Conservation (phyloP, 2,113 vertebrate species). For the Theropithecus gelada region DNA sequence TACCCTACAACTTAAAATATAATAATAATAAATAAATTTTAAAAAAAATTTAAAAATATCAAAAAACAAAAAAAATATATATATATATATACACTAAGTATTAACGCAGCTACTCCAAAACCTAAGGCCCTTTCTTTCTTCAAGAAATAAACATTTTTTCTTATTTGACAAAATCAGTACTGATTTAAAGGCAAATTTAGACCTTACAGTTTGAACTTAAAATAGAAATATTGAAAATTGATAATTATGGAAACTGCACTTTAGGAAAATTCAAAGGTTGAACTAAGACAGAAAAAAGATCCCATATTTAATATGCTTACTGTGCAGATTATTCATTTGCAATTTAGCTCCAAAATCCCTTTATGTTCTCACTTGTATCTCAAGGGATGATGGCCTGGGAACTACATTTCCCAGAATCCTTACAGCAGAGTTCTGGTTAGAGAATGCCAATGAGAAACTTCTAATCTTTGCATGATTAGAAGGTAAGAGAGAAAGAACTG, state of each 20-base stretch:
- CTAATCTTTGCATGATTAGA: neutral
- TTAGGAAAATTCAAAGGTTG: conserved; percentile 18
- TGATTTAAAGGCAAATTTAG: neutral
- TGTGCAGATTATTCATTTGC: neutral
- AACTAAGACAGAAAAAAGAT: neutral
- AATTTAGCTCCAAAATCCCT: neutral
- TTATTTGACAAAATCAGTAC: conserved; percentile 13
- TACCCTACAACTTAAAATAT: too few species aligned
- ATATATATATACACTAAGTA: neutral
- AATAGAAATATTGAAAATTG: neutral
- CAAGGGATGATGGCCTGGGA: neutral
- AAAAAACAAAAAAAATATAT: too few species aligned
- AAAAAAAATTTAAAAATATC: too few species aligned
- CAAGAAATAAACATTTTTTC: neutral
- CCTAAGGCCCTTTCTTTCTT: conserved; percentile 27
- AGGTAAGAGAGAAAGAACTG: neutral
- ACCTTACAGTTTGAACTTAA: neutral
- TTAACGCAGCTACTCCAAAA: neutral
- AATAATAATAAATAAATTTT: too few species aligned
- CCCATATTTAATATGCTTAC: neutral
- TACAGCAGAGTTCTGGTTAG: neutral
- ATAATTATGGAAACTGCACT: neutral
- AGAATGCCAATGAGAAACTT: neutral
- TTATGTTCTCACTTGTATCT: neutral
- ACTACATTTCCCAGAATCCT: neutral